A percentile compares a stretch with the other conserved stretches of the same genome.
Evolutionary conservation across 2,113 vertebrate genomes (phyloP).

Genomic region (Stercorarius parasiticus): DNA sequence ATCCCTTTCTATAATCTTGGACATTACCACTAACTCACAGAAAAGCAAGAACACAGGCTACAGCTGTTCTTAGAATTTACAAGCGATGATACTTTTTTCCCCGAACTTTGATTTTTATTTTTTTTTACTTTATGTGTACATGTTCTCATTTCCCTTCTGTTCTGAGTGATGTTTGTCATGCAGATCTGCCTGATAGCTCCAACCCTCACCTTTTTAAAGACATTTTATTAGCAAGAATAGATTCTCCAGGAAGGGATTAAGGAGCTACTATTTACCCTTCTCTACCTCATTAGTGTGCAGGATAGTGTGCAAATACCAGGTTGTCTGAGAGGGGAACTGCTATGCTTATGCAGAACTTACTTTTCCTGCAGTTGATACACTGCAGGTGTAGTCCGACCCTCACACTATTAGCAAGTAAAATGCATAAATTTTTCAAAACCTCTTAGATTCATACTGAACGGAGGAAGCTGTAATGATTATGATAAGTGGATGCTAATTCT

Average conservation of each 20-base stretch:
- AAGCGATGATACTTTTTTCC: not conserved
- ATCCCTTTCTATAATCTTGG: not conserved
- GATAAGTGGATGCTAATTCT: not conserved
- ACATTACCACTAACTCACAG: not conserved
- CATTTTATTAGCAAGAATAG: not conserved
- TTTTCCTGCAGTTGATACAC: not conserved
- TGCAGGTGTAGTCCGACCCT: not conserved
- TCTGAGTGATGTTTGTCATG: not conserved
- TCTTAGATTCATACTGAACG: not conserved
- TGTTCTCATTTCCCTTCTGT: not conserved
- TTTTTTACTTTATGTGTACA: not conserved
- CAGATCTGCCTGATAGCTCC: not conserved
- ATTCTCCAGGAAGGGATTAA: not conserved
- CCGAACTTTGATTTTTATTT: not conserved
- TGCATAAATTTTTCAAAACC: not conserved
- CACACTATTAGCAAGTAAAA: not conserved
- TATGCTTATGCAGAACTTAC: not conserved
- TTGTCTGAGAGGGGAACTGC: not conserved
- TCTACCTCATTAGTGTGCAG: not conserved
- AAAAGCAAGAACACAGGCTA: not conserved
- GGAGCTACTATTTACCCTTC: not conserved
- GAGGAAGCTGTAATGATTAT: not conserved
- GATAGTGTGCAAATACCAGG: not conserved
- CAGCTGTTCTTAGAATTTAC: not conserved
- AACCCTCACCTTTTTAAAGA: not conserved